Evolutionary conservation across 2,113 vertebrate species (phyloP), one percentile per base, ranked within the genome.

Genomic region (Lasiurus borealis): DNA sequence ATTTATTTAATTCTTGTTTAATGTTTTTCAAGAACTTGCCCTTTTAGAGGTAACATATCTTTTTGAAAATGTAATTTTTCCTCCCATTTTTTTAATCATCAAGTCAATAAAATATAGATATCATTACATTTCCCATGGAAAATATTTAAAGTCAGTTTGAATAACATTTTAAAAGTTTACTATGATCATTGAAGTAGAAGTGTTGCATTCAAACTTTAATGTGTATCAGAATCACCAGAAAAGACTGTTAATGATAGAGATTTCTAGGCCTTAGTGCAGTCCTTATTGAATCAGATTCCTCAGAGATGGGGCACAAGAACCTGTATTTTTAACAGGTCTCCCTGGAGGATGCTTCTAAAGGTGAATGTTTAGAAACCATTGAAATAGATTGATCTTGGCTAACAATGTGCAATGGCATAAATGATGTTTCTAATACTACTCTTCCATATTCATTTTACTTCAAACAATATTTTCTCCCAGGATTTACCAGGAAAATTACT

Each of bases 381-480:
- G 48, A 80, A 54, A 73, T 25, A 50, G 19, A 57, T 21, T 90
- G 31, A 59, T 81, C 12, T 92, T 76, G 57, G 73, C 48, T 29
- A 81, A 52, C 27, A 80, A 68, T 62, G 52, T 81, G 14, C 8
- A 11, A 92, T 81, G 75, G n/a, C n/a, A n/a, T 85, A 85, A 75
- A 36, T 75, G 27, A 85, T 92, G 23, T 44, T 68, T 73, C 54
- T 90, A 73, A 68, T 81, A n/a, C 57, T 90, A 64, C 73, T 86
- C 40, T 48, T 69, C n/a, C 89, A 18, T 95, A 75, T 21, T 95
- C 40, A 93, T 92, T 92, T 96, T 85, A 71, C 29, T 80, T 77
- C 76, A 89, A 92, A 44, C 50, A 95, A 34, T 73, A 6, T 85
- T 88, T 88, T 34, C n/a, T 21, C 34, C 15, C 48, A 88, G 34